Base-by-base conservation (phyloP, 2,113 vertebrate species). In the Protomyctophum bolini region DNA sequence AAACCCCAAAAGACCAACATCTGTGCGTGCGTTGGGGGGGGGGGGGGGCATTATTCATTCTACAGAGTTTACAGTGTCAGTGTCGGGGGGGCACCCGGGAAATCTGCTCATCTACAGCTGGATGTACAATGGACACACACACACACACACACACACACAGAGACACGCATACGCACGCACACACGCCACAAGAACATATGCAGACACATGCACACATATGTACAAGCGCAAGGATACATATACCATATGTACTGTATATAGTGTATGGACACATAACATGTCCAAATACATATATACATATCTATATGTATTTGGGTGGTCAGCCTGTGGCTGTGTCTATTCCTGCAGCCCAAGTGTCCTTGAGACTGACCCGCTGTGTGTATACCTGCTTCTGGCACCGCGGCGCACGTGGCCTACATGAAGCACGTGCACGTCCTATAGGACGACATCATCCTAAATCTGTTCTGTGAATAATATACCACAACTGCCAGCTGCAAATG, bases 21-120 rank as follows among this genome's bases (percentile, higher is more conserved):
- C 29, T 6, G 33, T 41, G 73, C 73, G 46, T 0, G 73, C 64
- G 65, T 7, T 1, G 77, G 79, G 81, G 63, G 84, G 77, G 79
- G 81, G 63, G 84, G 70, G 70, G 57, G 50, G 71, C 80, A 89
- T 89, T 77, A 77, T 85, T 90, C 88, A 89, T 84, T 91, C 83
- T 76, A 73, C 76, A 79, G 73, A 8, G 73, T 88, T 72, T 7
- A 84, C 85, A 76, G 79, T 84, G 83, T 70, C 56, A 7, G 59
- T 77, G 85, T 84, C 79, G 57, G 75, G 57, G 75, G 75, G 86
- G 81, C 84, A 77, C 80, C 10, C 74, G 78, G 80, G 75, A 88
- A 88, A 90, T 91, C 80, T 87, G 83, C 75, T 81, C 82, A 81
- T 81, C 80, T 70, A 62, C 21, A 86, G 76, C 74, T 77, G 73